These are phyloP conservation scores for Drosophila incognita DNA, from an alignment of 2,888 invertebrate genomes.

Conservation along the genomic window DNA sequence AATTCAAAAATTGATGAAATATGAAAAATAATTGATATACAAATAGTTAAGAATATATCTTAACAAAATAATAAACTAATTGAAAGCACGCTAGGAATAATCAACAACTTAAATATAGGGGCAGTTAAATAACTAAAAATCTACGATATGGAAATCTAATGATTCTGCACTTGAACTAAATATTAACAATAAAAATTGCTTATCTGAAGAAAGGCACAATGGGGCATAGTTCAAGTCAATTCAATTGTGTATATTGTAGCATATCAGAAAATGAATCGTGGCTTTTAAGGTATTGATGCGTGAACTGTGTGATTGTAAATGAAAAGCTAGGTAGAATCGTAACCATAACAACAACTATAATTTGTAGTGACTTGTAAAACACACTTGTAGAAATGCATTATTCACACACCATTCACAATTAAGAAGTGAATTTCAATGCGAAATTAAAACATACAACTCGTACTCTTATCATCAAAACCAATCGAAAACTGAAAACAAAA, in stretches of 20 bases:
- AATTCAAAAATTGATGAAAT: background rate
- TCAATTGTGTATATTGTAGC: background rate
- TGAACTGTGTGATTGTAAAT: conserved; percentile 2
- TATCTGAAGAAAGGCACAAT: background rate
- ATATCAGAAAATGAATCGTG: background rate
- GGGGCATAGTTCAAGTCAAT: background rate
- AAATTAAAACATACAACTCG: conserved; percentile 70
- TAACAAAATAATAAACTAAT: background rate
- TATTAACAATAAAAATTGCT: background rate
- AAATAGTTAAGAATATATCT: background rate
- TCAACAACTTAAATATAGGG: background rate
- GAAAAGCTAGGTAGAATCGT: conserved; percentile 15
- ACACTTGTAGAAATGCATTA: conserved; percentile 21
- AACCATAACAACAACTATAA: conserved; percentile 3
- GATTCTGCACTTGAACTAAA: background rate
- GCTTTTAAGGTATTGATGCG: background rate
- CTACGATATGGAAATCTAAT: background rate
- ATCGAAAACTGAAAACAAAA: conserved; percentile 38
- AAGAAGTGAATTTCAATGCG: conserved; percentile 29
- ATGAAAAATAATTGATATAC: background rate
- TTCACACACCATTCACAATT: conserved; percentile 32
- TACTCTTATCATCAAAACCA: conserved; percentile 72
- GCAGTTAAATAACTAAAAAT: background rate
- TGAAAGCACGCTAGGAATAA: background rate
- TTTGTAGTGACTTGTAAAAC: conserved; percentile 41